Percentiles rank a stretch among this genome's conserved stretches.
phyloP scores from a whole-genome alignment of 2,888 invertebrate genomes.

The Magallana nippona region DNA sequence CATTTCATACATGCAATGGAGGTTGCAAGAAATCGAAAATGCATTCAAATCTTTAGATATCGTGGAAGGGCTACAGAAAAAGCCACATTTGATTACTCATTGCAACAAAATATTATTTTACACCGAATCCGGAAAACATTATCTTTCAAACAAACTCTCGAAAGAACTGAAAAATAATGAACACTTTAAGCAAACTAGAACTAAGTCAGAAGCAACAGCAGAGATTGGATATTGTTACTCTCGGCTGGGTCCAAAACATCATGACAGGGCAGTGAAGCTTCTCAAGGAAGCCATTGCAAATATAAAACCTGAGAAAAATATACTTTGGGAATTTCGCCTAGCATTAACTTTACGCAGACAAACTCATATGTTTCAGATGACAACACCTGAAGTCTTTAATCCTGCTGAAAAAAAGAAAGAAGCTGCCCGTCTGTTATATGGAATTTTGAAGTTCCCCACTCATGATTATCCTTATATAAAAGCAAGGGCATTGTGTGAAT shows the following conservation, averaged over 20 bases:
- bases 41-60: conserved; percentile 4
- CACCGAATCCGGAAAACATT: neutral
- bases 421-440: neutral
- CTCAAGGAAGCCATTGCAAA: neutral
- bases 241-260: conserved; percentile 31
- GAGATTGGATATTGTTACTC: conserved; percentile 36
- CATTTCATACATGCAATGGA: conserved; percentile 4
- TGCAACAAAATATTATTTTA: conserved; percentile 3
- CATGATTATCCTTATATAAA: neutral
- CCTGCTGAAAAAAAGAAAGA: neutral
- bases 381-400: neutral
- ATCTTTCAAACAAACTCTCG: neutral
- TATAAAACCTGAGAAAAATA: neutral
- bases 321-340: conserved; percentile 29
- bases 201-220: conserved; percentile 2
- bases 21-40: conserved; percentile 12
- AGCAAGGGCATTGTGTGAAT: conserved; percentile 32
- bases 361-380: conserved; percentile 15
- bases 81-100: neutral
- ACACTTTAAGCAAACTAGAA: neutral
- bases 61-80: neutral
- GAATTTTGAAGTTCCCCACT: neutral
- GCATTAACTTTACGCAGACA: conserved; percentile 28
- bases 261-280: neutral
- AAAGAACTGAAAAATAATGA: neutral